A percentile compares a stretch with the other conserved stretches of the same genome.
Conservation (phyloP, 1,140 invertebrate species). For the Drosophila erecta region DNA sequence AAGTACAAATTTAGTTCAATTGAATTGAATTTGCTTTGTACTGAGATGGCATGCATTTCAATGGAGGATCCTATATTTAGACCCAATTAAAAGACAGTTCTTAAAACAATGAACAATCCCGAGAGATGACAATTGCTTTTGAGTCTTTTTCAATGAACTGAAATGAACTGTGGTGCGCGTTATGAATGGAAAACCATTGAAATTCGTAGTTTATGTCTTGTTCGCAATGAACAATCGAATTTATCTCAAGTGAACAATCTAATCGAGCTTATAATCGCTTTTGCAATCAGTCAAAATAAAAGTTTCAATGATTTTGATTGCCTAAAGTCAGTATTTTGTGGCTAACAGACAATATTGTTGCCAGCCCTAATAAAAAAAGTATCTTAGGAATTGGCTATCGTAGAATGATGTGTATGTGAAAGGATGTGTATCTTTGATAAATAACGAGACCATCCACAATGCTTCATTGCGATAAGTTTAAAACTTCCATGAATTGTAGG, state of each 20-base stretch:
- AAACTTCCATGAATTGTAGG: neutral
- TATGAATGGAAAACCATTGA: conserved; percentile 38
- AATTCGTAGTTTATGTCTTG: conserved; percentile 7
- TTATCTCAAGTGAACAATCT: conserved; percentile 25
- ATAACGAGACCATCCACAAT: no score
- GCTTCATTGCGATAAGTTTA: neutral
- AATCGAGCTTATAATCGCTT: conserved; percentile 17
- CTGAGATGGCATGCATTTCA: conserved; percentile 41
- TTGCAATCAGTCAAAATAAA: conserved; percentile 28
- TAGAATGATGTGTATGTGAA: no score
- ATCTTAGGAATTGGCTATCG: neutral
- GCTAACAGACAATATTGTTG: neutral
- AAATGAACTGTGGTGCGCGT: conserved; percentile 27
- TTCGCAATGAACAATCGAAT: conserved; percentile 18
- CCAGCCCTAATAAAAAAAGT: neutral
- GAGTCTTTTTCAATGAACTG: conserved; percentile 35
- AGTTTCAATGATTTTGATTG: conserved; percentile 23
- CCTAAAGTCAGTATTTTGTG: neutral
- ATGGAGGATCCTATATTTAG: conserved; percentile 73
- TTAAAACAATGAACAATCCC: conserved; percentile 11
- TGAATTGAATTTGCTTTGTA: conserved; percentile 56
- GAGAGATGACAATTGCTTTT: conserved; percentile 60
- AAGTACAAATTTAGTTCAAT: conserved; percentile 77
- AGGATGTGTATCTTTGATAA: no score
- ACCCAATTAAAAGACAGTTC: conserved; percentile 62